These are phyloP conservation scores for Bovichtus variegatus DNA, from an alignment of 2,797 vertebrate species.

Conservation along the genomic window DNA sequence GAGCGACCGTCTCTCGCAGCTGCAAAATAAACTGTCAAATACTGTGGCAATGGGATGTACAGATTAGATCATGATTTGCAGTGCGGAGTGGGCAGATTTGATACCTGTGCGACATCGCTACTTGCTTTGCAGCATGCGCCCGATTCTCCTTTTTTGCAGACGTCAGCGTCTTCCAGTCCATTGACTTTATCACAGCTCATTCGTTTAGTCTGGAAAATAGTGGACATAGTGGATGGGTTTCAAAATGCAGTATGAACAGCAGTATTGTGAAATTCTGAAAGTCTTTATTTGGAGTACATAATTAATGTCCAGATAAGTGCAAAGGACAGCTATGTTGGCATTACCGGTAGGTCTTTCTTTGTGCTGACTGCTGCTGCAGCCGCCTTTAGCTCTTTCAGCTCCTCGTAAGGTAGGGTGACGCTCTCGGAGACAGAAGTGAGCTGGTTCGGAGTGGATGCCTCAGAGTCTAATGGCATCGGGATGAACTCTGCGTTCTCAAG, in stretches of 20 bases:
- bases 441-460: slow-evolving; percentile 82
- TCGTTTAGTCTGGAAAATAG: slow-evolving; percentile 77
- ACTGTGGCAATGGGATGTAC: background rate
- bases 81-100: background rate
- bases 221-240: background rate
- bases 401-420: slow-evolving; percentile 91
- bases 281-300: background rate
- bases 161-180: slow-evolving; percentile 57
- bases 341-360: slow-evolving; percentile 80
- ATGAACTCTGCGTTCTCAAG: slow-evolving; percentile 97
- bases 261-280: background rate
- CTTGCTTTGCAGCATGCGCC: slow-evolving; percentile 82
- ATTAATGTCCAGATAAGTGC: background rate
- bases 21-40: slow-evolving; percentile 61
- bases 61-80: background rate
- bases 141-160: slow-evolving; percentile 78
- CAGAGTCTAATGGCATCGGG: slow-evolving; percentile 89
- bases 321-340: background rate
- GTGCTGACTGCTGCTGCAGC: slow-evolving; percentile 82
- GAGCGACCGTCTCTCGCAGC: slow-evolving; percentile 80
- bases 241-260: background rate
- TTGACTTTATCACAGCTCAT: slow-evolving; percentile 80
- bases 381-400: slow-evolving; percentile 91
- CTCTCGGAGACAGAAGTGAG: slow-evolving; percentile 87
- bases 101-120: slow-evolving; percentile 87